Evolutionary conservation across 1,140 invertebrate species (phyloP), one percentile per base, ranked within the genome.

Genomic region (Leucophenga varia): DNA sequence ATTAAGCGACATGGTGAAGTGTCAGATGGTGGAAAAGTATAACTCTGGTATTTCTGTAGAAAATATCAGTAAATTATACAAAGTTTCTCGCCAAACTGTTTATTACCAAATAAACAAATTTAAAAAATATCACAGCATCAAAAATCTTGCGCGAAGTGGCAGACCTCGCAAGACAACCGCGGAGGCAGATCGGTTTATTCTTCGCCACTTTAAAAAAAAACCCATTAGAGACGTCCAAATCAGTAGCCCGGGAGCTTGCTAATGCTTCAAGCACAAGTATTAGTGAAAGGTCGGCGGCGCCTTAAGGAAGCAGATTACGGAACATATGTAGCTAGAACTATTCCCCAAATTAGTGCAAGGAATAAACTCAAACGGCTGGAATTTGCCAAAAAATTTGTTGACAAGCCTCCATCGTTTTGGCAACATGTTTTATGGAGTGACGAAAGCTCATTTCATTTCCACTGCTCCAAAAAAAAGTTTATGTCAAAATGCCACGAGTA

Each of bases 61-160:
- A 14, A 41, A 5, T 19, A 14, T 40, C 2, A 41, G 28, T 7
- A 40, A 14, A 34, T 41, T 22, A 10, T 41, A 32, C 17, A n/a
- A 40, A 22, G 25, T 34, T 18, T 17, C 22, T 6, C 19, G 25
- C 17, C 9, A 40, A 47, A 31, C 45, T 3, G 32, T 22, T 12
- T 47, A 40, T n/a, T 47, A 40, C 13, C 25, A 47, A 39, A 40
- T 40, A n/a, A 47, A 40, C 10, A 40, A 40, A 14, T 34, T 31
- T 34, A 40, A 47, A 47, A 17, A 6, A 6, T 10, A 0, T 20
- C 18, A 25, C 16, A 30, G 30, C 19, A 4, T 40, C 20, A 19
- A 3, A 17, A 41, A 25, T 19, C 12, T 20, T 9, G 13, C 9
- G 10, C 10, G 46, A 41, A 3, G 3, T 3, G 39, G 39, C 10